These are phyloP conservation scores for Neosilurus mollespiculum DNA, from an alignment of 2,797 vertebrate genomes.

Conservation along the genomic window DNA sequence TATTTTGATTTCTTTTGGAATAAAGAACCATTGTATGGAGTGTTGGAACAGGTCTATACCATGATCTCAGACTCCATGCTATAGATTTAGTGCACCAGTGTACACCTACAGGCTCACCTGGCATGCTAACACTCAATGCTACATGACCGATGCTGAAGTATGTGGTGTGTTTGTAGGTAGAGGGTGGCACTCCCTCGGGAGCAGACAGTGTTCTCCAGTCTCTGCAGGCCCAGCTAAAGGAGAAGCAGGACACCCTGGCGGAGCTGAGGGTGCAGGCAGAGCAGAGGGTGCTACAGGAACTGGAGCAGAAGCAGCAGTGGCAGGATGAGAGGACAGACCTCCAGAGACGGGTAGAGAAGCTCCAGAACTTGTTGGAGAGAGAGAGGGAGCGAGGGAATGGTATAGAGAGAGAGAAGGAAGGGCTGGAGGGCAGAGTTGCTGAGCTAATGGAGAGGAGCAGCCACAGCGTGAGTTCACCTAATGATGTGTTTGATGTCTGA, in stretches of 20 bases:
- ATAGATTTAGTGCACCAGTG: background rate
- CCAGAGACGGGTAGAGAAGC: slow-evolving; percentile 72
- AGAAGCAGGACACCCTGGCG: slow-evolving; percentile 82
- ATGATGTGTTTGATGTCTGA: background rate
- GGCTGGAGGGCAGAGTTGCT: slow-evolving; percentile 76
- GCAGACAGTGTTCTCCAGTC: slow-evolving; percentile 76
- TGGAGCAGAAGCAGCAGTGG: slow-evolving; percentile 75
- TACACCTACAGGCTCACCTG: background rate
- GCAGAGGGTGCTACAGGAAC: slow-evolving; percentile 80
- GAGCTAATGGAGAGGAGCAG: slow-evolving; percentile 61
- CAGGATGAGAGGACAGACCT: slow-evolving; percentile 82
- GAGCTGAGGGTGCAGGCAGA: slow-evolving; percentile 84
- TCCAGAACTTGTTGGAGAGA: slow-evolving; percentile 77
- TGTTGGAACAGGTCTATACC: background rate
- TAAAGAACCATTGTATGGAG: background rate
- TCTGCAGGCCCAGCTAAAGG: slow-evolving; percentile 83
- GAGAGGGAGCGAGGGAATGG: slow-evolving; percentile 74
- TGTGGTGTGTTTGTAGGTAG: background rate
- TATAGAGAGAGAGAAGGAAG: slow-evolving; percentile 78
- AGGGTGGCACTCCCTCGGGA: slow-evolving; percentile 48
- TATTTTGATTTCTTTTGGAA: no score
- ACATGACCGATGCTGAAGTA: background rate
- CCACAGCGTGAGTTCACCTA: slow-evolving; percentile 55
- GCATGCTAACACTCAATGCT: background rate
- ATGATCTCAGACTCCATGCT: background rate